A percentile compares a stretch with the other conserved stretches of the same genome.
Conservation (phyloP, 2,797 vertebrate species). For the Neopelma chrysocephalum region DNA sequence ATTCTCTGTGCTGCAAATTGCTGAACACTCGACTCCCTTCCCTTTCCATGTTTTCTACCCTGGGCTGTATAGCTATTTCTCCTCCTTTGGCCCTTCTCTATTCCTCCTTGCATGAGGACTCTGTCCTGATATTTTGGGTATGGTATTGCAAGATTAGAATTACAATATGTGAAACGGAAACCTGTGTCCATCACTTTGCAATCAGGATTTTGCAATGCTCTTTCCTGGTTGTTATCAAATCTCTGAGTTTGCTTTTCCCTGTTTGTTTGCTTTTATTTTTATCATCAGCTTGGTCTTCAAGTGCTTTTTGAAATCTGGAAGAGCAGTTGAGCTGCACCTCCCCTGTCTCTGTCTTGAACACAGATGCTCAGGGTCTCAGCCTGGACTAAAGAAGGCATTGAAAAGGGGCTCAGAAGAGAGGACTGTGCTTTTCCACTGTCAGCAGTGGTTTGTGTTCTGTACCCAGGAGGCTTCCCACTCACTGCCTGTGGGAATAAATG, state of each 20-base stretch:
- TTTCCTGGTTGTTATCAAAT: background rate
- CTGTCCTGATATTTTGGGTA: background rate
- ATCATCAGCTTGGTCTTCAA: background rate
- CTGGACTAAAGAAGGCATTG: background rate
- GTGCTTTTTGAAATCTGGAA: background rate
- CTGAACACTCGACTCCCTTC: background rate
- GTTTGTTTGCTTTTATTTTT: background rate
- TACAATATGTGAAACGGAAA: slow-evolving; percentile 25
- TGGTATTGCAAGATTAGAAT: background rate
- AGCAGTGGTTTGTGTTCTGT: fast-evolving
- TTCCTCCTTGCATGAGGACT: background rate
- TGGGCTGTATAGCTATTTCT: background rate
- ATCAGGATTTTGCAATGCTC: background rate
- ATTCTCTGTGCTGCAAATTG: background rate
- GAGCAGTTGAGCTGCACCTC: background rate
- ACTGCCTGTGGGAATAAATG: background rate
- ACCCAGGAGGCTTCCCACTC: background rate
- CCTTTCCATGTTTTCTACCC: background rate
- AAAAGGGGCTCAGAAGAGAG: background rate
- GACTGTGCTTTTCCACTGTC: background rate
- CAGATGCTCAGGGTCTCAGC: background rate
- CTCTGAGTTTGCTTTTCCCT: background rate
- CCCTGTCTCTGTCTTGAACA: background rate
- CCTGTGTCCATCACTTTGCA: background rate
- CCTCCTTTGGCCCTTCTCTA: background rate